Conservation (phyloP, 2,888 invertebrate genomes). For the Dione vanillae region DNA sequence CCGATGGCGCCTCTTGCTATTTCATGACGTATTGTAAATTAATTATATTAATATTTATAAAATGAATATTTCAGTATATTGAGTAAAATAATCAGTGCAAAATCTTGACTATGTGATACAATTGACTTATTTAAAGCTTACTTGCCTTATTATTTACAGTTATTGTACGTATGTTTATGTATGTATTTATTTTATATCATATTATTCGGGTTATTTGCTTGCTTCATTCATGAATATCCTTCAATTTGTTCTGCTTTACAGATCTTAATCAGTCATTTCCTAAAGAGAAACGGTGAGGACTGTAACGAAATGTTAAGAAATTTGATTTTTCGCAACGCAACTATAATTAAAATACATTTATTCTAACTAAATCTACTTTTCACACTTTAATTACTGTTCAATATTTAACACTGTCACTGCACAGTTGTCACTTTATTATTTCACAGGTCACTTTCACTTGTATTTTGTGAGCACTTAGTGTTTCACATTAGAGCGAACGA, state of each 20-base stretch:
- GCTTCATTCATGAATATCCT: neutral
- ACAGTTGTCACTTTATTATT: constrained; percentile 45
- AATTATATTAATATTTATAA: neutral
- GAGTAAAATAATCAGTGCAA: constrained; percentile 3
- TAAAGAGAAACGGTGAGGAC: constrained; percentile 28
- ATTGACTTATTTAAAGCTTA: constrained; percentile 12
- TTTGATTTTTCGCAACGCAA: constrained; percentile 58
- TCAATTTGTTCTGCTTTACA: constrained; percentile 28
- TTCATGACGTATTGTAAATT: neutral
- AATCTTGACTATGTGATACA: constrained; percentile 6
- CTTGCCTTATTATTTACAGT: neutral
- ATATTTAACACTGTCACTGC: constrained; percentile 56
- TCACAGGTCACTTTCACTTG: constrained; percentile 48
- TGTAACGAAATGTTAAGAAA: constrained; percentile 29
- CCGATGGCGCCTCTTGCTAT: neutral
- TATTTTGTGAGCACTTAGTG: constrained; percentile 42
- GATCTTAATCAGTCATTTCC: constrained; percentile 33
- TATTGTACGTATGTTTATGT: neutral
- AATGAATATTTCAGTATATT: neutral
- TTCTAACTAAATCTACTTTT: constrained; percentile 61
- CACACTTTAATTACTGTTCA: constrained; percentile 59
- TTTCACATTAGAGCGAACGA: constrained; percentile 59
- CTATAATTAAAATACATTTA: constrained; percentile 57
- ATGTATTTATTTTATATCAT: neutral
- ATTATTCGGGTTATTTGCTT: neutral